A percentile compares a stretch with the other conserved stretches of the same genome.
Evolutionary conservation across 2,113 vertebrate genomes (phyloP).

Genomic region (Myodes glareolus): DNA sequence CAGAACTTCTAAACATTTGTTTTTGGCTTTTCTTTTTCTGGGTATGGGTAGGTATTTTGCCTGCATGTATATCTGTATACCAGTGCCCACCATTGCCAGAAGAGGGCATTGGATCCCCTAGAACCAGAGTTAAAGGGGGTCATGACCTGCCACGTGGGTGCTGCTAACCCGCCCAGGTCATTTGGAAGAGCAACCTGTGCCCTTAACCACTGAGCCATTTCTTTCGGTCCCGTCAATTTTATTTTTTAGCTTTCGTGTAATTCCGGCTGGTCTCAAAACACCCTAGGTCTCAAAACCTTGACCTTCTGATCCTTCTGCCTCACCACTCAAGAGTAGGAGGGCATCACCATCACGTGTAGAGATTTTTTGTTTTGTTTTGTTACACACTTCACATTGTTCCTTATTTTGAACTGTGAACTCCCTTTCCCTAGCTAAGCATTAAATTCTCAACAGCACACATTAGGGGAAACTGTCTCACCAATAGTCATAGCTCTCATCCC

Average conservation of each 20-base stretch:
- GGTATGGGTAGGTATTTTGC: neutral
- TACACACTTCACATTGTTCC: neutral
- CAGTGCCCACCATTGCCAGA: neutral
- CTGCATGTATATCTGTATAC: neutral
- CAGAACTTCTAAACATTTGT: neutral
- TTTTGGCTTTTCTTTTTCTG: neutral
- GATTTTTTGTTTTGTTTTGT: neutral
- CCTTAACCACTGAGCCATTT: neutral
- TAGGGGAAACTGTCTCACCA: constrained; percentile 86
- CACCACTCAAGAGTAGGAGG: neutral
- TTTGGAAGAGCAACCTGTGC: neutral
- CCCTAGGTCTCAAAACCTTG: neutral
- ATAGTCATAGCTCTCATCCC: constrained; percentile 94
- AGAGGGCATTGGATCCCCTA: neutral
- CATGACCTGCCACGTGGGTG: neutral
- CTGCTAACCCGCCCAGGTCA: neutral
- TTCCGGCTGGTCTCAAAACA: neutral
- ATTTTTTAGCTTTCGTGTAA: neutral
- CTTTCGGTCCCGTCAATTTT: neutral
- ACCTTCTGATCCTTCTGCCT: neutral
- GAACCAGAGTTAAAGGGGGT: neutral
- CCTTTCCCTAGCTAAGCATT: neutral
- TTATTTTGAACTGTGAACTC: neutral
- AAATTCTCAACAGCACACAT: constrained; percentile 36
- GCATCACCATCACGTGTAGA: neutral